Evolutionary conservation across 1,140 invertebrate genomes (phyloP), one percentile per base, ranked within the genome.

Genomic region (Arctopsyche grandis): DNA sequence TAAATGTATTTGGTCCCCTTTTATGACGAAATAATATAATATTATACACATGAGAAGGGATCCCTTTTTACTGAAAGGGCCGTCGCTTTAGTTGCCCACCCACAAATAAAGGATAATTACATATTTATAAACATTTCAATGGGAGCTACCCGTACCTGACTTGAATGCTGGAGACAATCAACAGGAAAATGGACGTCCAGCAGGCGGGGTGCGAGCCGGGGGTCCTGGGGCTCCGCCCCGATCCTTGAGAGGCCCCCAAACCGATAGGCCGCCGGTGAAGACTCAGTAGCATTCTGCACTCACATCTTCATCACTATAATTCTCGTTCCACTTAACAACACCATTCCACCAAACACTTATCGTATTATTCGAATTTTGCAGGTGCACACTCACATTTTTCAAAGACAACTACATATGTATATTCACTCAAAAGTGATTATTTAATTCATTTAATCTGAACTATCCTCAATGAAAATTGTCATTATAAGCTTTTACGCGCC

Each of bases 211-310:
- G 52, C 16, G 43, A 19, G 9, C 21, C 19, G 56, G 56, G 52
- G 73, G 48, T 38, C n/a, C 48, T 63, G 74, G 58, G 74, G 29
- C 74, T 76, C 74, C 74, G 74, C 74, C 74, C 74, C 43, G n/a
- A 12, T 71, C 77, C 48, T 56, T 38, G 69, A 29, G 69, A 29
- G 66, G 77, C 77, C 77, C 77, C 77, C 77, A 46, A 58, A 73
- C 66, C 63, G 46, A 70, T 78, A 58, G 77, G 69, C 77, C 69
- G 77, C 77, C 77, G 44, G 24, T 71, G n/a, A 44, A 63, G 58
- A 73, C 66, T 78, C 77, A 71, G 69, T 60, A 78, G 69, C 77
- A 78, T 78, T 78, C 66, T 78, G 77, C 69, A 73, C 66, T 78
- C 77, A 78, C 77, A 78, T 78, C 77, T 78, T 71, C 77, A 71